Base-by-base conservation (phyloP, 2,113 vertebrate genomes). In the Zapornia atra region DNA sequence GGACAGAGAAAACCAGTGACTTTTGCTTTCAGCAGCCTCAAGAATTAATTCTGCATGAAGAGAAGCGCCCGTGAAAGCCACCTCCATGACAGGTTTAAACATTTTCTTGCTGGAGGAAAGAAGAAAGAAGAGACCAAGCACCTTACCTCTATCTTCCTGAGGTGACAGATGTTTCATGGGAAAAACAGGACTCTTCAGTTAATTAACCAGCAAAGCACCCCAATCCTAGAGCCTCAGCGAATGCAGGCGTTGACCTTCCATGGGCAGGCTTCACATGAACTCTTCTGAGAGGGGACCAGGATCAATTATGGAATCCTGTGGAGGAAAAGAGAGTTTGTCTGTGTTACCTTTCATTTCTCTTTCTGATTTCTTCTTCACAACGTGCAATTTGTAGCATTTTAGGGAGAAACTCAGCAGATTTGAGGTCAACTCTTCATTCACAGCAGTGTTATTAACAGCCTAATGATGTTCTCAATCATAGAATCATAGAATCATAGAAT, bases 101-200 rank as follows among this genome's bases (percentile, higher is more conserved):
- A 40, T 70, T 69, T 80, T 72, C 48, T 46, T 3, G 11, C 60
- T 76, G 64, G 66, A 75, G 15, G 78, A 81, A 56, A 64, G 44
- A 64, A 78, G 60, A 53, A 59, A 42, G 20, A 56, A 46, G 57
- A 80, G 69, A 60, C 15, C 25, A 38, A 31, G 14, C 51, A 69
- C 68, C 94, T 94, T 95, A 97, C 96, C 96, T 96, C 95, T 96
- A 9, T 33, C 75, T 79, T 82, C 72, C 85, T 18, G 68, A 94
- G 88, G 76, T 92, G 92, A 91, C 87, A 88, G 94, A 85, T 96
- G 84, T 82, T 76, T 96, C 95, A 96, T 97, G 94, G 91, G 88
- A 84, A 90, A 88, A 88, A 59, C 22, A 40, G 81, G 84, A 65
- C n/a, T 90, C 92, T 64, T 88, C 88, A 53, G 92, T 63, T 64